Conservation (phyloP, 53 echinoderm and acorn worm species). For the Astropecten irregularis region DNA sequence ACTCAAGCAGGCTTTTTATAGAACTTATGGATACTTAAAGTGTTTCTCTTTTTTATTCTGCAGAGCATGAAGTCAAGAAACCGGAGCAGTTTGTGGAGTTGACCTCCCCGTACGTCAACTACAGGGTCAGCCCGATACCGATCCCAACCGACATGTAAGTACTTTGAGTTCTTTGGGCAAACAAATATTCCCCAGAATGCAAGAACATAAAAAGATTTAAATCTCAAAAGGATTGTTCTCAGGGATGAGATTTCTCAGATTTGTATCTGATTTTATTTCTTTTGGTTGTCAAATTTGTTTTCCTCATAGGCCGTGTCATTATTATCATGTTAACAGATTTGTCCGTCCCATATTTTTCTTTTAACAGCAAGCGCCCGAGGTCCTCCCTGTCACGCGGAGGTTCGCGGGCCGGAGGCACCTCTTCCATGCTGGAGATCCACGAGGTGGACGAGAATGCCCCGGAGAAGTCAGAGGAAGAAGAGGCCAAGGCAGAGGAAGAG, state of each 20-base stretch:
- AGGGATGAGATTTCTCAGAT: too few species aligned
- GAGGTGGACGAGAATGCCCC: slow-evolving; percentile 90
- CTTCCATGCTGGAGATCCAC: slow-evolving; percentile 83
- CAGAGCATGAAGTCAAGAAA: slow-evolving; percentile 96
- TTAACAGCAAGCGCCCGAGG: slow-evolving; percentile 81
- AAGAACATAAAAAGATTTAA: background rate
- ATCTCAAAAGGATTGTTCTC: too few species aligned
- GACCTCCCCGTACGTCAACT: slow-evolving; percentile 95
- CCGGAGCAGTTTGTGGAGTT: slow-evolving; percentile 97
- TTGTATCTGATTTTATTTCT: too few species aligned
- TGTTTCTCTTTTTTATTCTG: too few species aligned
- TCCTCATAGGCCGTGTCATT: too few species aligned
- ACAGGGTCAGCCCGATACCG: slow-evolving; percentile 98
- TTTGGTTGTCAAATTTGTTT: too few species aligned
- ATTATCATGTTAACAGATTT: too few species aligned
- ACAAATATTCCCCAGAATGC: background rate
- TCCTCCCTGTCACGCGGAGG: slow-evolving; percentile 86
- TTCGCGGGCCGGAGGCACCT: slow-evolving; percentile 56
- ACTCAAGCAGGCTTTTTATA: too few species aligned
- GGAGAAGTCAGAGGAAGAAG: slow-evolving; percentile 75
- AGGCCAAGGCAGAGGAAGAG: slow-evolving; percentile 75
- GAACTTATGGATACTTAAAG: too few species aligned
- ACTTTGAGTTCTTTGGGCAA: background rate
- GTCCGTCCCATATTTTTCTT: background rate
- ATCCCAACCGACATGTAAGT: slow-evolving; percentile 99